A percentile compares a stretch with the other conserved stretches of the same genome.
phyloP scores from a whole-genome alignment of 2,888 invertebrate genomes.

The Spilarctia lutea region DNA sequence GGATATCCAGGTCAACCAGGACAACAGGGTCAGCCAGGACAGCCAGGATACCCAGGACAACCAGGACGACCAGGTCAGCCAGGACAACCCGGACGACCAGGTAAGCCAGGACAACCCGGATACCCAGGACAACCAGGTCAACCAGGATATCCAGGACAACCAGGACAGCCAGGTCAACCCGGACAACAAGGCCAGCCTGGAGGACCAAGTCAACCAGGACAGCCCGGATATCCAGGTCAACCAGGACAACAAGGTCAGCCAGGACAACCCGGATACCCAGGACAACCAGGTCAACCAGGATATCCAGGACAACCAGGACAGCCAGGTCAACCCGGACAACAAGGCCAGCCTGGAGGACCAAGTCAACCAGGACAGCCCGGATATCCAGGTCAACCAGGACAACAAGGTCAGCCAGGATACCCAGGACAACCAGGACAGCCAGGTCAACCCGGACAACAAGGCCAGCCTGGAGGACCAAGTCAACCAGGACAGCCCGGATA shows the following conservation, averaged over 20 bases:
- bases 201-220: slow-evolving; percentile 14
- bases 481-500: slow-evolving; percentile 15
- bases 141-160: slow-evolving; percentile 5
- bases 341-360: slow-evolving; percentile 27
- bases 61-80: slow-evolving; percentile 56
- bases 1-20: slow-evolving; percentile 27
- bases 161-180: slow-evolving; percentile 5
- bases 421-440: slow-evolving; percentile 4
- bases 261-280: not conserved
- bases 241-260: too few species aligned
- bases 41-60: slow-evolving; percentile 41
- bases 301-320: slow-evolving; percentile 13
- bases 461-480: slow-evolving; percentile 4
- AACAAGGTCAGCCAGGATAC: slow-evolving; percentile 15
- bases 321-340: too few species aligned
- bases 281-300: slow-evolving; percentile 14
- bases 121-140: not conserved
- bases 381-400: slow-evolving; percentile 54
- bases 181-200: slow-evolving; percentile 32
- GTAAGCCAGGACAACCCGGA: slow-evolving; percentile 3
- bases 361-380: too few species aligned
- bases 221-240: slow-evolving; percentile 10
- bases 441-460: not conserved
- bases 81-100: slow-evolving; percentile 5
- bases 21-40: slow-evolving; percentile 76